These are phyloP conservation scores for Champsocephalus esox DNA, from an alignment of 2,797 vertebrate genomes.

Conservation along the genomic window DNA sequence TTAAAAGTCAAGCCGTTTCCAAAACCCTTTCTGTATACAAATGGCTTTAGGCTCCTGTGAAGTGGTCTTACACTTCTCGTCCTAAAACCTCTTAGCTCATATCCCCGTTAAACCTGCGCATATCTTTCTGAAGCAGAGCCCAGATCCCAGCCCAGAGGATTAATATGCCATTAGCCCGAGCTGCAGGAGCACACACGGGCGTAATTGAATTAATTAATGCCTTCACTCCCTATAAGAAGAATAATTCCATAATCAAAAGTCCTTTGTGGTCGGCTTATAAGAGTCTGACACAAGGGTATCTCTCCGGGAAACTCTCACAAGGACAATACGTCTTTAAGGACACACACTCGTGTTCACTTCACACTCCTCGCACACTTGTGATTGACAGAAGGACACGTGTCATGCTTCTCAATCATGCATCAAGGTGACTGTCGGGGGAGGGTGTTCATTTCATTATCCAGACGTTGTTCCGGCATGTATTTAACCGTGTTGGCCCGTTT, in stretches of 20 bases:
- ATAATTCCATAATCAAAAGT: constrained; percentile 63
- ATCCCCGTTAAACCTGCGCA: constrained; percentile 46
- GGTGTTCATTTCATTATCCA: constrained; percentile 69
- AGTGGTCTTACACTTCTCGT: constrained; percentile 45
- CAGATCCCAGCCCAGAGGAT: constrained; percentile 59
- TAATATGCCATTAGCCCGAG: constrained; percentile 64
- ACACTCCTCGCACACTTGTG: constrained; percentile 12
- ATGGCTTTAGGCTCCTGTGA: constrained; percentile 46
- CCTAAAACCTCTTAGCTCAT: constrained; percentile 46
- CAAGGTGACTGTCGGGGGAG: constrained; percentile 71
- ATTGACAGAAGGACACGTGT: constrained; percentile 55
- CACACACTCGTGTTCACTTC: not conserved
- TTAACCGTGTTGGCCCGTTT: constrained; percentile 59
- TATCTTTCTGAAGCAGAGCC: constrained; percentile 52
- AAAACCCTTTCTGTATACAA: not conserved
- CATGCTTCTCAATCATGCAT: constrained; percentile 62
- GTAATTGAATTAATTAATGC: constrained; percentile 72
- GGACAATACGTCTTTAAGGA: constrained; percentile 55
- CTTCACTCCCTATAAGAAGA: constrained; percentile 51
- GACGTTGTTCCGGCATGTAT: constrained; percentile 61
- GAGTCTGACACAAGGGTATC: constrained; percentile 35
- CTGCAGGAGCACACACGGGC: constrained; percentile 30
- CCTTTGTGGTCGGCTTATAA: constrained; percentile 66
- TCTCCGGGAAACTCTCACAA: constrained; percentile 48
- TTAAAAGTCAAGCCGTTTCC: constrained; percentile 13